Evolutionary conservation across 2,888 invertebrate genomes (phyloP).

Genomic region (Hirtodrosophila duncani): DNA sequence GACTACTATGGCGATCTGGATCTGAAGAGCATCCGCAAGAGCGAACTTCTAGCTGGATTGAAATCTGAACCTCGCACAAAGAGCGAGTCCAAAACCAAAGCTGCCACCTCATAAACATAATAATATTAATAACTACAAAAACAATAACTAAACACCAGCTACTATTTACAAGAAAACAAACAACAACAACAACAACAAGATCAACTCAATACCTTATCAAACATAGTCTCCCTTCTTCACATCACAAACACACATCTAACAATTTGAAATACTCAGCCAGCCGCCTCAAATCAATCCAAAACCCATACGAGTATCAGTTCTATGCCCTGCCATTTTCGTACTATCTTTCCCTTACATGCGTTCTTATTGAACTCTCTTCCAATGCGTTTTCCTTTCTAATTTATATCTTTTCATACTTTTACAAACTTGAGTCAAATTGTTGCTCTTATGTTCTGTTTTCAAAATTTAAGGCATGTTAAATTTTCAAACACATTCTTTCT

Average conservation of each 20-base stretch:
- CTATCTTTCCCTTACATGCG: slow-evolving; percentile 11
- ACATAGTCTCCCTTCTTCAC: slow-evolving; percentile 29
- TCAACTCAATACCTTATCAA: slow-evolving; percentile 47
- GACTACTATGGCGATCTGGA: slow-evolving; percentile 98
- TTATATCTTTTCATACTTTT: slow-evolving; percentile 10
- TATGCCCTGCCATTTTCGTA: slow-evolving; percentile 20
- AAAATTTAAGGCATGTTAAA: slow-evolving; percentile 28
- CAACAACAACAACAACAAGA: slow-evolving; percentile 48
- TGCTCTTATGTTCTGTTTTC: slow-evolving; percentile 38
- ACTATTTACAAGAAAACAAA: slow-evolving; percentile 36
- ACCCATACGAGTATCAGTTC: slow-evolving; percentile 26
- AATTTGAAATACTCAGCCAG: slow-evolving; percentile 38
- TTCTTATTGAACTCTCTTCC: slow-evolving; percentile 19
- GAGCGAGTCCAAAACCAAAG: slow-evolving; percentile 80
- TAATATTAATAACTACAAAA: slow-evolving; percentile 42
- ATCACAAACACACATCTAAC: slow-evolving; percentile 44
- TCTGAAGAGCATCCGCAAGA: slow-evolving; percentile 96
- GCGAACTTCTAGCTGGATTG: slow-evolving; percentile 91
- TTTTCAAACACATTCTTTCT: slow-evolving; percentile 8
- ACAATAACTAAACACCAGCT: slow-evolving; percentile 33
- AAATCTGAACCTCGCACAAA: slow-evolving; percentile 76
- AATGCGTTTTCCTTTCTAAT: slow-evolving; percentile 21
- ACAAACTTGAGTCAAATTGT: slow-evolving; percentile 41
- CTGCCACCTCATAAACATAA: slow-evolving; percentile 72
- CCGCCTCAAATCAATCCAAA: slow-evolving; percentile 38